These are phyloP conservation scores for Xestia rhomboidea DNA, from an alignment of 2,888 invertebrate genomes.

Conservation along the genomic window DNA sequence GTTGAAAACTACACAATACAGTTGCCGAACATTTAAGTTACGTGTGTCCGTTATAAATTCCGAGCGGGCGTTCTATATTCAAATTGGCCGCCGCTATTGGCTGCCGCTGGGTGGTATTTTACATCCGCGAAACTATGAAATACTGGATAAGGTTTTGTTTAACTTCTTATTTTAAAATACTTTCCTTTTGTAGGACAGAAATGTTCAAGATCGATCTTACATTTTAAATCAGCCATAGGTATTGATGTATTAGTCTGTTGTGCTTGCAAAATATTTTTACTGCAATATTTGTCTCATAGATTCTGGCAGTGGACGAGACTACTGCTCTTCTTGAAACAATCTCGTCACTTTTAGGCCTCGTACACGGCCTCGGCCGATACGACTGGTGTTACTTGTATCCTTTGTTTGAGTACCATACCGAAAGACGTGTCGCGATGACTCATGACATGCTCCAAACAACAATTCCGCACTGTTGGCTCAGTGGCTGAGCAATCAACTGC, in stretches of 20 bases:
- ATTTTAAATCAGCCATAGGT: background rate
- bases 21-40: conserved; percentile 82
- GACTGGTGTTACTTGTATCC: too few species aligned
- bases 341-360: background rate
- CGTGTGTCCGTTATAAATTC: conserved; percentile 88
- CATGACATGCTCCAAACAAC: too few species aligned
- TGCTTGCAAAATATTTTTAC: background rate
- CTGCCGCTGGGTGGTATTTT: conserved; percentile 80
- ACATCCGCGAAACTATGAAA: conserved; percentile 66
- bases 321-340: background rate
- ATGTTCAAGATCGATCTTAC: background rate
- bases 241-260: background rate
- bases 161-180: background rate
- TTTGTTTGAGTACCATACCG: too few species aligned
- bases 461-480: too few species aligned
- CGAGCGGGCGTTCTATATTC: conserved; percentile 89
- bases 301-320: background rate
- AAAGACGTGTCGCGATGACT: too few species aligned
- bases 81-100: conserved; percentile 88
- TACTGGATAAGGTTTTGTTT: conserved; percentile 63
- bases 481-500: too few species aligned
- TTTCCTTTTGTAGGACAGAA: background rate
- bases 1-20: conserved; percentile 61
- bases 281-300: background rate
- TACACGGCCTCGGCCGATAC: background rate